Base-by-base conservation (phyloP, 2,888 invertebrate genomes). In the Agrotis segetum region DNA sequence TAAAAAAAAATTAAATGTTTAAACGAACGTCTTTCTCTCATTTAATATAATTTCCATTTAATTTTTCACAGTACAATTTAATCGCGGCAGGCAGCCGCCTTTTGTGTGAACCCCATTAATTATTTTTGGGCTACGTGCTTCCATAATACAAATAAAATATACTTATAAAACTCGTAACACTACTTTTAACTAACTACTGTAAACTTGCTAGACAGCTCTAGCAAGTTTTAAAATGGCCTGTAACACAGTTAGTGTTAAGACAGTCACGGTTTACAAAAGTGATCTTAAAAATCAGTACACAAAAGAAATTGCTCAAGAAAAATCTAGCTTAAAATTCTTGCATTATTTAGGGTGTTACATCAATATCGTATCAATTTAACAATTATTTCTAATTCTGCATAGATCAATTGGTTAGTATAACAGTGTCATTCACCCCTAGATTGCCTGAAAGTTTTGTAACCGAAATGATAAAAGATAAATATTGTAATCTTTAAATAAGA, bases 281-380 rank as follows among this genome's bases (percentile, higher is more conserved):
- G 14, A 0, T 46, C 52, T 11, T n/a, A 29, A 19, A 63, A 44
- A 3, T 9, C 11, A 34, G 2, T 47, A 16, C 5, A 67, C 2
- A 44, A 50, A 19, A 21, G 0, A n/a, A 13, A 19, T 71, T 40
- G 0, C 29, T 49, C 0, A 70, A 71, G 17, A 44, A 44, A 69
- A 58, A 19, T 3, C 9, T 17, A 14, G 9, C 29, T 2, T 1
- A 24, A 46, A 52, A n/a, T 5, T 52, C 7, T 19, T 17, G 21
- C 55, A 59, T 53, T 69, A 50, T 69, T 46, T n/a, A 29, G 13
- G 16, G 3, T 19, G 13, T 75, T 76, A 70, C 77, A 70, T 70
- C 55, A 76, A 46, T 19, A 0, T 50, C 17, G 46, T 59, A 40
- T 46, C 16, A 62, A 50, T 55, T 59, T 50, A 16, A 74, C 24